Base-by-base conservation (phyloP, 2,888 invertebrate genomes). In the Xestia xanthographa region DNA sequence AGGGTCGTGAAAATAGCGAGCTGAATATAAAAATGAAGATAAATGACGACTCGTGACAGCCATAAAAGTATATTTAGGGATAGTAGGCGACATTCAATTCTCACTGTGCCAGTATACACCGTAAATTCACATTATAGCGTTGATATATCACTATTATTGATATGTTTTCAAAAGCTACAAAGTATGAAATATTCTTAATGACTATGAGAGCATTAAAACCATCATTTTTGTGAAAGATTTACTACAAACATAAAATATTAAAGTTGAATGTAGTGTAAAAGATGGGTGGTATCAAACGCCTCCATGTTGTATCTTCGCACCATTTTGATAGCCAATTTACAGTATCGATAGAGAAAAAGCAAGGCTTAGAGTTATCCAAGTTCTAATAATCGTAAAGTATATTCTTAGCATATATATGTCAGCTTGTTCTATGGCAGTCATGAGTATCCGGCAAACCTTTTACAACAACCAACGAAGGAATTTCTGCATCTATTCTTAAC, bases 11-110 rank as follows among this genome's bases (percentile, higher is more conserved):
- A 84, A 82, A 82, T 69, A 50, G 63, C 67, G 71, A 20, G 50
- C 60, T 65, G 71, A 82, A 72, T 82, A 85, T 83, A 83, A 82
- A 82, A 85, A 83, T 82, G 78, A 85, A 83, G 82, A 82, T 83
- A 85, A 82, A 83, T 82, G 77, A 85, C 41, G 73, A 73, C 78
- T 83, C 82, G 71, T 74, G 85, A 74, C 71, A 60, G 50, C 77
- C 82, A 72, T 83, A 83, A 83, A 85, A 82, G 73, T 85, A 85
- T 85, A 83, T 83, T 82, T 82, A 83, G 67, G 71, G 71, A 74
- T 77, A 63, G 83, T 82, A 77, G 63, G 41, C 70, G 72, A 82
- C 77, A 69, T 83, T 83, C 83, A 85, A 83, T 83, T 85, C 73
- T 77, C 82, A 73, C 67, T 50, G 70, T 65, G 56, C 71, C 68